These are phyloP conservation scores for Meloidogyne chitwoodi DNA, from an alignment of 1,140 invertebrate genomes.

Conservation along the genomic window DNA sequence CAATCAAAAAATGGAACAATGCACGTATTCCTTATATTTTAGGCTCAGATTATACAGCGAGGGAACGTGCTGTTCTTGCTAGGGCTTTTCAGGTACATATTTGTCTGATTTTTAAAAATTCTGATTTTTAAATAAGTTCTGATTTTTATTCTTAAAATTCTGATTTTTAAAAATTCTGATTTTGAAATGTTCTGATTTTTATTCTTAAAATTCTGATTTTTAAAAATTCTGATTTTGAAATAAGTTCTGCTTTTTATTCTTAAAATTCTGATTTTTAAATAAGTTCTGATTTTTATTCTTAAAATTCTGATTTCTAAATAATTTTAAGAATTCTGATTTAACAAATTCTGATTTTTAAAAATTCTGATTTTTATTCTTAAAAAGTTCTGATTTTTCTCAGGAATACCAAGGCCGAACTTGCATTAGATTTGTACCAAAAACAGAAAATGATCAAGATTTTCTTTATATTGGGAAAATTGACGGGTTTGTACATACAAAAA, in stretches of 20 bases:
- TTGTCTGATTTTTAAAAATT: not conserved
- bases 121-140: slow-evolving; percentile 1
- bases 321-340: too few species aligned
- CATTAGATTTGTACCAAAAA: slow-evolving; percentile 66
- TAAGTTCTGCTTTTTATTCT: not conserved
- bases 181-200: not conserved
- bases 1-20: slow-evolving; percentile 58
- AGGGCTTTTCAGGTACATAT: slow-evolving; percentile 50
- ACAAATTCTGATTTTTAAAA: too few species aligned
- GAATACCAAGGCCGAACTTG: slow-evolving; percentile 67
- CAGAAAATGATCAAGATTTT: slow-evolving; percentile 64
- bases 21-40: slow-evolving; percentile 58
- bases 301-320: too few species aligned
- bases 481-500: slow-evolving; percentile 40
- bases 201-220: too few species aligned
- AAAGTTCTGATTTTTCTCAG: slow-evolving; percentile 50
- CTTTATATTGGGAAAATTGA: slow-evolving; percentile 62
- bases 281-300: too few species aligned
- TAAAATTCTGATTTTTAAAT: too few species aligned
- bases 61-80: slow-evolving; percentile 55
- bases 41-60: slow-evolving; percentile 50
- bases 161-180: not conserved
- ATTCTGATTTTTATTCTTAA: too few species aligned
- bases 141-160: not conserved
- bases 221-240: not conserved